Evolutionary conservation across 2,113 vertebrate genomes (phyloP).

Genomic region (Anser cygnoides): DNA sequence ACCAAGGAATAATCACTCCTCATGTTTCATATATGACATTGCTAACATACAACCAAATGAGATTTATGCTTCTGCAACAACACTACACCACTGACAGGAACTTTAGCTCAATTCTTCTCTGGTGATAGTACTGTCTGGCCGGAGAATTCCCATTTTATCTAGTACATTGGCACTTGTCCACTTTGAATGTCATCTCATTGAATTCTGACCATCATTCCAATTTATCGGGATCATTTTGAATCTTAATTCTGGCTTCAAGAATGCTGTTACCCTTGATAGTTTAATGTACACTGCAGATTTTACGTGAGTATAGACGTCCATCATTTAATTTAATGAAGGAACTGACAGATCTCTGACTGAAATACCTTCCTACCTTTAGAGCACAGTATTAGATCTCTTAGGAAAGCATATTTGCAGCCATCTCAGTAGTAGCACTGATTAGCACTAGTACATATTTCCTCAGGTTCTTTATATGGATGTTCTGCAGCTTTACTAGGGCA

Average conservation of each 20-base stretch:
- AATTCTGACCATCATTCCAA: not conserved
- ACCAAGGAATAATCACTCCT: not conserved
- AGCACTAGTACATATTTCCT: not conserved
- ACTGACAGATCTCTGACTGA: not conserved
- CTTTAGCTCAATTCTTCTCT: not conserved
- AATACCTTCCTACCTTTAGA: not conserved
- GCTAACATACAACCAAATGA: not conserved
- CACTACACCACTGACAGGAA: rapidly evolving
- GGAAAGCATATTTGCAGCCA: not conserved
- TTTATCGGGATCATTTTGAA: not conserved
- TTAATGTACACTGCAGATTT: slow-evolving; percentile 14
- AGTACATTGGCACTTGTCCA: not conserved
- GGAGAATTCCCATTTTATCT: not conserved
- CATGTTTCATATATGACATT: not conserved
- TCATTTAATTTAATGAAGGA: slow-evolving; percentile 40
- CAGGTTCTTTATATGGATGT: not conserved
- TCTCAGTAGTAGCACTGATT: not conserved
- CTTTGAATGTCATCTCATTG: not conserved
- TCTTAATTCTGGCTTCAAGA: slow-evolving; percentile 3
- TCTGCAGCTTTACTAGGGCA: not conserved
- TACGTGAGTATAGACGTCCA: not conserved
- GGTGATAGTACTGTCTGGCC: not conserved
- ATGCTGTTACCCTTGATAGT: not conserved
- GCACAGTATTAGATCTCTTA: not conserved
- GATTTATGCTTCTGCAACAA: not conserved